A percentile compares a stretch with the other conserved stretches of the same genome.
phyloP scores from a whole-genome alignment of 1,140 invertebrate species.

The Drosophila mayri region DNA sequence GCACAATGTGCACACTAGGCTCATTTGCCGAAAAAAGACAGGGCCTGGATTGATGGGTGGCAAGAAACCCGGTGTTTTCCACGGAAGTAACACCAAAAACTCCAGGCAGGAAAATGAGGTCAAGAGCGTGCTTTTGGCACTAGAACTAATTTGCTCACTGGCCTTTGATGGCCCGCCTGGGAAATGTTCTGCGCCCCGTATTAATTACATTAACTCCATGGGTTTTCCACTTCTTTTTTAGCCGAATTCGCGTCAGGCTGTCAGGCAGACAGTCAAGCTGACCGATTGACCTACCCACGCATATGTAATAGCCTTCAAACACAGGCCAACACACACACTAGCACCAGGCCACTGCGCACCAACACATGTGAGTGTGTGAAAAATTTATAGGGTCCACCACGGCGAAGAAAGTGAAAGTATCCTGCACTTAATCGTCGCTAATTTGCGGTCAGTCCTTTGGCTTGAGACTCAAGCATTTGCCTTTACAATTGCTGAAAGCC shows the following conservation, averaged over 20 bases:
- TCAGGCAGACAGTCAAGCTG: constrained; percentile 30
- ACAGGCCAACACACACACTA: constrained; percentile 24
- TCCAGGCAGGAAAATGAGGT: constrained; percentile 49
- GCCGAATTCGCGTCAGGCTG: neutral
- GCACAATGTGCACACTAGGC: constrained; percentile 4
- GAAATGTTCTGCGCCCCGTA: constrained; percentile 36
- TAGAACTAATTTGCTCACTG: constrained; percentile 63
- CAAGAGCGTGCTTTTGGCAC: constrained; percentile 64
- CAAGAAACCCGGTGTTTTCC: constrained; percentile 12
- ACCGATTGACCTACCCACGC: constrained; percentile 80
- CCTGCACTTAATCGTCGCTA: neutral
- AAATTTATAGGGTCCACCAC: constrained; percentile 61
- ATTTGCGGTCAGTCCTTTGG: neutral
- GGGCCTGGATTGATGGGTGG: constrained; percentile 18
- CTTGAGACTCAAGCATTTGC: neutral
- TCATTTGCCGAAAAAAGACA: neutral
- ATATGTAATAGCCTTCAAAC: constrained; percentile 68
- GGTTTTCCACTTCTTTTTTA: neutral
- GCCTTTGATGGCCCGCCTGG: constrained; percentile 57
- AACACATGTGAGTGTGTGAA: constrained; percentile 53
- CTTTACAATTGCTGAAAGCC: constrained; percentile 22
- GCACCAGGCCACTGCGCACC: constrained; percentile 24
- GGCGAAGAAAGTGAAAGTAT: constrained; percentile 61
- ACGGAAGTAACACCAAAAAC: constrained; percentile 15
- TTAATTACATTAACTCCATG: constrained; percentile 28